Base-by-base conservation (phyloP, 2,113 vertebrate species). In the Tautogolabrus adspersus region DNA sequence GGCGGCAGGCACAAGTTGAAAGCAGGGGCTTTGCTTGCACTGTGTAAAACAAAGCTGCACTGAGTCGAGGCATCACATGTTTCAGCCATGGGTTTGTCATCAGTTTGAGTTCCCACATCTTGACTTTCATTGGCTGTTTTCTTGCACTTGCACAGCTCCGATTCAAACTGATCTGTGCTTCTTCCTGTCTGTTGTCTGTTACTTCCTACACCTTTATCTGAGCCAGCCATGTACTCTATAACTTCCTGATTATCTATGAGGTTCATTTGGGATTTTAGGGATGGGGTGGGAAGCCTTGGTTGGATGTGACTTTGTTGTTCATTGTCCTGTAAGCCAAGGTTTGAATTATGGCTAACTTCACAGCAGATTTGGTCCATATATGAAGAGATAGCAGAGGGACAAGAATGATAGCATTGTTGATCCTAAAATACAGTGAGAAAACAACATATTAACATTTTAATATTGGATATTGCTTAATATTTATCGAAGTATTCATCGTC, bases 21-120 rank as follows among this genome's bases (percentile, higher is more conserved):
- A 16, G 38, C 10, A 0, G 22, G 15, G 3, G 49, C 16, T 40
- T 2, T 38, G 37, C 16, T 10, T 1, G 9, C 10, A 0, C 23
- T 6, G 18, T 70, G 61, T 21, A 11, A 21, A 5, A n/a, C 19
- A 1, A 64, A 42, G 76, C 52, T 68, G 51, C 95, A 97, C 76
- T 97, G 97, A 22, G 92, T 87, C 0, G 93, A 93, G 38, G 83
- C 92, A 2, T 97, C 92, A 11, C 55, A 47, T 8, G 74, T 95
- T 55, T 62, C 73, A 2, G 56, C 11, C 0, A 7, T 0, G 34
- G 42, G 19, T 1, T 12, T 26, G 60, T 3, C 3, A 5, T 88
- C 83, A 0, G 96, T 97, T 85, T 98, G 97, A 0, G 93, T 95
- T 74, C 78, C 95, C 0, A 21, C 82, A 1, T 96, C 92, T 13